Conservation (phyloP, 2,797 vertebrate species). For the Molossus alvarezi region DNA sequence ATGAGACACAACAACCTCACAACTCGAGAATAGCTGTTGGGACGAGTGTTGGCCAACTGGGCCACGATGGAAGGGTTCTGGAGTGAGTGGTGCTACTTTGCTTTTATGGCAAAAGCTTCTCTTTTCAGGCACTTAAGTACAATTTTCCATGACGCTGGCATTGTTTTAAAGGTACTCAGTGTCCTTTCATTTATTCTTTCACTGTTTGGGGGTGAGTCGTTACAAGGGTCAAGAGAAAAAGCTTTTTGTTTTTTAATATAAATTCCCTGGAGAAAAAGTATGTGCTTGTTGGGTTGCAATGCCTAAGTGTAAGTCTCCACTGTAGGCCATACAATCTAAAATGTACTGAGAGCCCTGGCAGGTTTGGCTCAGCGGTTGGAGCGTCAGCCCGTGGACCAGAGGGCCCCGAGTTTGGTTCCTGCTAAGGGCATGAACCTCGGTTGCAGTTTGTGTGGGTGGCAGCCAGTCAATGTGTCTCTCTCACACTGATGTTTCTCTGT, state of each 20-base stretch:
- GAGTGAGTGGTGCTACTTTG: not conserved
- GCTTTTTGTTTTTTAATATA: not conserved
- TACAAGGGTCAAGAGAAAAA: not conserved
- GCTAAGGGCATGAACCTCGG: too few species aligned
- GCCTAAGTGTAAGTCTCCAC: not conserved
- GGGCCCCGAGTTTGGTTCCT: too few species aligned
- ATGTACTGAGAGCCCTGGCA: not conserved
- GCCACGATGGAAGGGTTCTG: not conserved
- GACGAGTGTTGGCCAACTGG: not conserved
- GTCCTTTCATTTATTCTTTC: not conserved
- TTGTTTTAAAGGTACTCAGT: not conserved
- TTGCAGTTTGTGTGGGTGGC: too few species aligned
- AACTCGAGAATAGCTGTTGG: not conserved
- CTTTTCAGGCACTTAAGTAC: not conserved
- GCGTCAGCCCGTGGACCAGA: too few species aligned
- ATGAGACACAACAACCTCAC: not conserved
- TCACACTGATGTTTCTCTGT: too few species aligned
- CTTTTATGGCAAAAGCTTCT: constrained; percentile 16
- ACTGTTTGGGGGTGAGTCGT: not conserved
- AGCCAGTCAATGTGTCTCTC: too few species aligned
- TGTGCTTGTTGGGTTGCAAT: not conserved
- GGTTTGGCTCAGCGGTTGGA: too few species aligned
- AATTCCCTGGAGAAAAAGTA: constrained; percentile 4
- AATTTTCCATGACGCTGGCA: not conserved
- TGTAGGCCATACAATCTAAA: not conserved